Percentiles rank a stretch among this genome's conserved stretches.
These are phyloP conservation scores for Arctia plantaginis DNA, from an alignment of 2,888 invertebrate species.

Conservation along the genomic window DNA sequence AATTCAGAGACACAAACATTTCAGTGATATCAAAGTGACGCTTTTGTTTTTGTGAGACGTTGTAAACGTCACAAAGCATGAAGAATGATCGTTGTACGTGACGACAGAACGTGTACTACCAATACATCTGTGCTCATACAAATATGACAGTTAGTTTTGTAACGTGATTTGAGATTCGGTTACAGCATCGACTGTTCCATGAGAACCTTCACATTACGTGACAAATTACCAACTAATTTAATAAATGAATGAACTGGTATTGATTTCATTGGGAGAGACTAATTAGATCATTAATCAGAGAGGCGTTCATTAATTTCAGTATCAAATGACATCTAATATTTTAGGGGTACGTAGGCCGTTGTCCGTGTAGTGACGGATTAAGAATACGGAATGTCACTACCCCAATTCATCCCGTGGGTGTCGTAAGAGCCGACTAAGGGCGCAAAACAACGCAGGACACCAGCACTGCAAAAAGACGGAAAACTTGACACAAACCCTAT, in stretches of 20 bases:
- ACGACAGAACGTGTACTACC: constrained; percentile 50
- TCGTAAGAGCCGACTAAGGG: too few species aligned
- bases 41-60: constrained; percentile 57
- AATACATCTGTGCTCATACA: constrained; percentile 51
- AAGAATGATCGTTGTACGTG: constrained; percentile 62
- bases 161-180: constrained; percentile 40
- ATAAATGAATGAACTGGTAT: constrained; percentile 22
- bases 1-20: constrained; percentile 32
- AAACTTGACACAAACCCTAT: too few species aligned
- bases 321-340: constrained; percentile 35
- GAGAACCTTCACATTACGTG: constrained; percentile 18
- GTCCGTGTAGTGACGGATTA: too few species aligned
- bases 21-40: constrained; percentile 38
- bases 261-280: constrained; percentile 27
- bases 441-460: too few species aligned
- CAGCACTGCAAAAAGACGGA: too few species aligned
- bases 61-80: constrained; percentile 57
- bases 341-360: background rate
- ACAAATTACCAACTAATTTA: constrained; percentile 25
- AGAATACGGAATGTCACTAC: too few species aligned
- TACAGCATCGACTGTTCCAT: constrained; percentile 34
- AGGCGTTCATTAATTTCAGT: constrained; percentile 37
- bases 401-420: too few species aligned
- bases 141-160: constrained; percentile 52
- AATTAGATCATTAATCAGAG: constrained; percentile 30